Evolutionary conservation across 2,888 invertebrate genomes (phyloP), one percentile per base, ranked within the genome.

Genomic region (Cosmorhoe ocellata): DNA sequence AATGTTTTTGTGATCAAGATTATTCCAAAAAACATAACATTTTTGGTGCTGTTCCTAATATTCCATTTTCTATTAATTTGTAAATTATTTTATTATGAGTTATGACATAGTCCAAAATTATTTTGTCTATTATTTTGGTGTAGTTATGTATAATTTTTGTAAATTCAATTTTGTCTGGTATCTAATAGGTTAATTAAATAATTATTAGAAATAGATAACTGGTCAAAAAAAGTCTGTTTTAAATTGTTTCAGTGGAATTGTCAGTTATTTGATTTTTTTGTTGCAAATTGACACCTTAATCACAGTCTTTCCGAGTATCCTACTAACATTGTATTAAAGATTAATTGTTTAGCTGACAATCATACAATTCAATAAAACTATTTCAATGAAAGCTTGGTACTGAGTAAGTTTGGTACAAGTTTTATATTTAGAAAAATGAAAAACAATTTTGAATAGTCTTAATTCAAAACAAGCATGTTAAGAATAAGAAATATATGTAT

Each of bases 21-120:
- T 52, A 52, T 68, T 71, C 69, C 66, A 74, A 73, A 74, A 65
- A 59, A 26, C 51, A 36, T 41, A 50, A 41, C 56, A 52, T 59
- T 9, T 64, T 69, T 71, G 69, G 69, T 71, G 71, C 69, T 74
- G 69, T 74, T 73, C 68, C 65, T 70, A 66, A 58, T 56, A 7
- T 51, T 59, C 51, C n/a, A 24, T 37, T 26, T 42, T n/a, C 14
- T 9, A 27, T 46, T 28, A 38, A 32, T 18, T 26, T 24, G 8
- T 26, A 13, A 31, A 12, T 14, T 32, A 27, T 12, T 47, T 47
- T 28, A 2, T 24, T n/a, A n/a, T n/a, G n/a, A n/a, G n/a, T 18
- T 33, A 8, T 22, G 40, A 26, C 14, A 26, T 30, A 33, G 40
- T 45, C 38, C 30, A 12, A 34, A 22, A 22, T 22, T 7, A 22